A percentile compares a stretch with the other conserved stretches of the same genome.
These are phyloP conservation scores for Blastomussa wellsi DNA, from an alignment of 92 coral and sea anemone genomes.

Conservation along the genomic window DNA sequence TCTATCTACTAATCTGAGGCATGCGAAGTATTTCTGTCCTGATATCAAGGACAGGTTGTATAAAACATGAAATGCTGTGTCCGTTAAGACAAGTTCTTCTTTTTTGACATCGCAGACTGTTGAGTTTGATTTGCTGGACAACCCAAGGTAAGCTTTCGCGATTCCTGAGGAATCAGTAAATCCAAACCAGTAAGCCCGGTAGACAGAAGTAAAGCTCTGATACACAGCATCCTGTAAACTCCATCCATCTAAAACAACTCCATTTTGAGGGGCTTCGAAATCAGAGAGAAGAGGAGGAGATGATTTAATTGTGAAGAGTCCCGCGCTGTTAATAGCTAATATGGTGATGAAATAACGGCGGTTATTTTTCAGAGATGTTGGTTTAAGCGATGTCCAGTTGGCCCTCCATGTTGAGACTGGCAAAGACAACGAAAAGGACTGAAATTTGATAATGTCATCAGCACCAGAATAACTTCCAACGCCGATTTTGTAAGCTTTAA, in stretches of 20 bases:
- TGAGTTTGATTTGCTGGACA: constrained; percentile 41
- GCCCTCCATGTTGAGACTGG: constrained; percentile 26
- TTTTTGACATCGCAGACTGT: constrained; percentile 61
- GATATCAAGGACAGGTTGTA: constrained; percentile 59
- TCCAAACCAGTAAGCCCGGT: constrained; percentile 79
- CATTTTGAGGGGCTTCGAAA: constrained; percentile 62
- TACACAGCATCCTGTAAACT: constrained; percentile 59
- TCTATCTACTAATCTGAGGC: constrained; percentile 62
- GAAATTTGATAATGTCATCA: constrained; percentile 66
- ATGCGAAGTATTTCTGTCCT: constrained; percentile 66
- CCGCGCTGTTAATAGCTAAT: constrained; percentile 66
- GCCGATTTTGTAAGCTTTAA: constrained; percentile 60
- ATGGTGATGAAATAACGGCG: constrained; percentile 72
- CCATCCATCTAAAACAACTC: constrained; percentile 80
- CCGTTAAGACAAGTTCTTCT: constrained; percentile 38
- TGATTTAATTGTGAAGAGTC: constrained; percentile 49
- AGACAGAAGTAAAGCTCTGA: constrained; percentile 67
- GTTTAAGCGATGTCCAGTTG: constrained; percentile 67
- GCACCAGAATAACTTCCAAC: constrained; percentile 77
- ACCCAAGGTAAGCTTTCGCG: constrained; percentile 47
- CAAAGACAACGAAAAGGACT: constrained; percentile 6
- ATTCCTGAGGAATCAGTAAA: constrained; percentile 73
- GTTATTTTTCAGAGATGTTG: constrained; percentile 44
- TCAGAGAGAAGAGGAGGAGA: constrained; percentile 69
- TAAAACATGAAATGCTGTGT: constrained; percentile 43